A percentile compares a stretch with the other conserved stretches of the same genome.
Evolutionary conservation across 2,888 invertebrate genomes (phyloP).

Genomic region (Coleophora deauratella): DNA sequence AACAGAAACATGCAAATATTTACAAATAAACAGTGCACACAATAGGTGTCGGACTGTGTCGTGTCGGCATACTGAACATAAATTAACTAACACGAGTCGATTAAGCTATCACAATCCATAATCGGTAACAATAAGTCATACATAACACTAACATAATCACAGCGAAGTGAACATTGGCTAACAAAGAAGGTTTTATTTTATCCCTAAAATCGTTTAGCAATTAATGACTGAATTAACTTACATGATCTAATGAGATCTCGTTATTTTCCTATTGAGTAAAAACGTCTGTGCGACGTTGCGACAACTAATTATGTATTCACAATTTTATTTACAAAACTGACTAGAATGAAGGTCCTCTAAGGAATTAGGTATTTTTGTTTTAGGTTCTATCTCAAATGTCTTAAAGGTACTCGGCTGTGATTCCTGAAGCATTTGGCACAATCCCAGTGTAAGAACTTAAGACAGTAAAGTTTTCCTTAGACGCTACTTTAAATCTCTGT

Average conservation of each 20-base stretch:
- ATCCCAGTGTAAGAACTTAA: conserved; percentile 56
- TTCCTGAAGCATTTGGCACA: conserved; percentile 65
- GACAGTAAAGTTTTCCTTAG: conserved; percentile 42
- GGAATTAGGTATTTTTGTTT: conserved; percentile 50
- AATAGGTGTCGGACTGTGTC: background rate
- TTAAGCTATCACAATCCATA: conserved; percentile 65
- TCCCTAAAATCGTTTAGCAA: conserved; percentile 67
- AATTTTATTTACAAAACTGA: conserved; percentile 70
- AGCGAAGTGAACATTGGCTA: conserved; percentile 72
- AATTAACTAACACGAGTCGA: conserved; percentile 57
- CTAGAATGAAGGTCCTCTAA: conserved; percentile 64
- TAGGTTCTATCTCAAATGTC: conserved; percentile 45
- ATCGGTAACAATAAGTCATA: conserved; percentile 61
- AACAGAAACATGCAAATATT: background rate
- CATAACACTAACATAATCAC: conserved; percentile 71
- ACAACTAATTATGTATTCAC: conserved; percentile 64
- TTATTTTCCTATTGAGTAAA: conserved; percentile 66
- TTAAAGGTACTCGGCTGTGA: conserved; percentile 39
- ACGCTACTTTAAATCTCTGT: conserved; percentile 26
- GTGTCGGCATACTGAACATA: conserved; percentile 26
- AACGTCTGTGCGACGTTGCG: conserved; percentile 62
- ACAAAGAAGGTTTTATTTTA: conserved; percentile 66
- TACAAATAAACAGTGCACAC: background rate
- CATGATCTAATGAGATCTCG: conserved; percentile 69
- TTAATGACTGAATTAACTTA: conserved; percentile 72